Evolutionary conservation across 2,888 invertebrate species (phyloP).

Genomic region (Drosophila formosana): DNA sequence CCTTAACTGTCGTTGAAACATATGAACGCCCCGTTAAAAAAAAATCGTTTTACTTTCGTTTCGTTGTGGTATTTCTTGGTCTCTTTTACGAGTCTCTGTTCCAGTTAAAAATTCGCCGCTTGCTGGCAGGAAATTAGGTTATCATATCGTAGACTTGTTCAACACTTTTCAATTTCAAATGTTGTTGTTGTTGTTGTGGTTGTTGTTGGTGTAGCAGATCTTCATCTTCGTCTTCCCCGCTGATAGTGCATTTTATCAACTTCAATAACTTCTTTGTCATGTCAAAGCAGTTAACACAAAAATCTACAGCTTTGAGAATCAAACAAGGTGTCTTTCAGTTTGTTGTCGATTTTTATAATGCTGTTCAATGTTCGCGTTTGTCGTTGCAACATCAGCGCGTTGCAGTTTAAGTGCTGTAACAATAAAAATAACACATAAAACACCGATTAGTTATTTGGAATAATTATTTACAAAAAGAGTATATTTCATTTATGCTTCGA

Average conservation of each 20-base stretch:
- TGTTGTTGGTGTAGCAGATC: conserved; percentile 68
- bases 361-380: conserved; percentile 16
- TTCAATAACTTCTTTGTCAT: conserved; percentile 73
- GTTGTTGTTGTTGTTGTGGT: conserved; percentile 37
- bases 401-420: conserved; percentile 39
- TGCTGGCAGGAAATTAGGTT: conserved; percentile 69
- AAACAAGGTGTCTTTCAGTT: conserved; percentile 29
- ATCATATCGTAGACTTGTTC: conserved; percentile 75
- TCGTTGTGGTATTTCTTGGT: conserved; percentile 37
- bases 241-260: conserved; percentile 82
- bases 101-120: conserved; percentile 47
- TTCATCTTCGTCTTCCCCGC: conserved; percentile 84
- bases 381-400: conserved; percentile 36
- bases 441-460: neutral
- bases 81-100: conserved; percentile 38
- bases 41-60: conserved; percentile 68
- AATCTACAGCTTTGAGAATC: conserved; percentile 11
- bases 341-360: conserved; percentile 9
- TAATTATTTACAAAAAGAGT: neutral
- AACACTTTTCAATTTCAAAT: conserved; percentile 75
- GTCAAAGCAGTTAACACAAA: conserved; percentile 46
- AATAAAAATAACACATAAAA: neutral
- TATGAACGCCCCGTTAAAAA: conserved; percentile 63
- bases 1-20: conserved; percentile 71
- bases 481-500: neutral